Percentiles rank a stretch among this genome's conserved stretches.
Evolutionary conservation across 37 sponge, comb jelly and placozoan species (phyloP).

Genomic region (Halisarca cf. caerulea): DNA sequence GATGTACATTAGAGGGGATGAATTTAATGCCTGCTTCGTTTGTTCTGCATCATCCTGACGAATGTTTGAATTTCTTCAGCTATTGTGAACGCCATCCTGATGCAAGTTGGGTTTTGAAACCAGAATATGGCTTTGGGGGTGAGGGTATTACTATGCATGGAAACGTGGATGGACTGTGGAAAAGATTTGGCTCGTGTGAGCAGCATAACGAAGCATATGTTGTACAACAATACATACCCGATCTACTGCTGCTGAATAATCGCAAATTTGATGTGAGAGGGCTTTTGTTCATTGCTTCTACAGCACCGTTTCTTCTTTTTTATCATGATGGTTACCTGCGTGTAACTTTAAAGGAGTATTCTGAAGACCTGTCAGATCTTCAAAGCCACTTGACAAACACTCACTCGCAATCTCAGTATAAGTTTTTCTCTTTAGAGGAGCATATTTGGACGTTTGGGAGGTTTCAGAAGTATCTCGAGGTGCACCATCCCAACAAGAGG

Average conservation of each 20-base stretch:
- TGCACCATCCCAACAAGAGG: constrained; percentile 42
- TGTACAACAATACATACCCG: constrained; percentile 69
- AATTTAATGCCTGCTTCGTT: constrained; percentile 73
- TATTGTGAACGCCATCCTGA: not conserved
- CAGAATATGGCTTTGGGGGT: constrained; percentile 73
- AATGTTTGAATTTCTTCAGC: constrained; percentile 69
- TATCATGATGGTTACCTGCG: constrained; percentile 84
- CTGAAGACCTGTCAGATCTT: constrained; percentile 16
- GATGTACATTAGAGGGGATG: constrained; percentile 52
- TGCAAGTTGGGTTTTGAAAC: constrained; percentile 76
- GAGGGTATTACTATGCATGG: constrained; percentile 61
- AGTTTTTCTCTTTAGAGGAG: constrained; percentile 34
- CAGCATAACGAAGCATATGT: constrained; percentile 38
- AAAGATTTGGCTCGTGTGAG: constrained; percentile 46
- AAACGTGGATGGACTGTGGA: constrained; percentile 12
- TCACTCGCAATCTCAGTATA: constrained; percentile 55
- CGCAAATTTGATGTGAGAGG: constrained; percentile 86
- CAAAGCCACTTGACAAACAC: constrained; percentile 84
- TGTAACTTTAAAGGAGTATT: constrained; percentile 57
- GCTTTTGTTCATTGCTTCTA: constrained; percentile 67
- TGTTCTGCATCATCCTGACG: constrained; percentile 39
- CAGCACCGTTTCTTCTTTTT: constrained; percentile 75
- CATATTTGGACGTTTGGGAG: constrained; percentile 82
- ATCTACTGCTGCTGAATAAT: constrained; percentile 57
- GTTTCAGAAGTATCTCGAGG: constrained; percentile 70